Conservation (phyloP, 2,888 invertebrate species). For the Tenthredo distinguenda region DNA sequence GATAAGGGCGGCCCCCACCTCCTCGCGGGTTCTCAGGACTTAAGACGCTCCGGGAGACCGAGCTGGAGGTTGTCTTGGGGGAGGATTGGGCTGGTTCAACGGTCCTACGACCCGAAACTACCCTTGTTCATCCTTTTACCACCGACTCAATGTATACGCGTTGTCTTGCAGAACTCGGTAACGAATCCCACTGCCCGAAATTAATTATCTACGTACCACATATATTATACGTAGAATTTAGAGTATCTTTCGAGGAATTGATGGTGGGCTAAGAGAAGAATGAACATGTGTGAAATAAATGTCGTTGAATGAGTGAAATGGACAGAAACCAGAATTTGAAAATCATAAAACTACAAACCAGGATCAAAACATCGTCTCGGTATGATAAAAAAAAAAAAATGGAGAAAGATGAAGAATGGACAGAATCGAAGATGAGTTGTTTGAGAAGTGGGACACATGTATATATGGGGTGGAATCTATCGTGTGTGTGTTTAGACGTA, state of each 20-base stretch:
- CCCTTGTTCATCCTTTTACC: conserved; percentile 29
- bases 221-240: neutral
- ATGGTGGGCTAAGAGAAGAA: neutral
- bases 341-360: too few species aligned
- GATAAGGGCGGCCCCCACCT: conserved; percentile 69
- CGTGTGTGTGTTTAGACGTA: neutral
- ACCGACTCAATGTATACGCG: conserved; percentile 1
- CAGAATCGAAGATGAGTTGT: neutral
- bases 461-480: neutral
- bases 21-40: conserved; percentile 47
- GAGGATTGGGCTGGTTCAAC: conserved; percentile 8
- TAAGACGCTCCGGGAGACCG: conserved; percentile 45
- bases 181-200: neutral
- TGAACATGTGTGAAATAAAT: neutral
- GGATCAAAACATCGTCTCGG: neutral
- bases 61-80: conserved; percentile 23
- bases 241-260: neutral
- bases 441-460: neutral
- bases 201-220: neutral
- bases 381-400: neutral
- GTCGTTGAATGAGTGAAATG: neutral
- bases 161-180: neutral
- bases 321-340: neutral
- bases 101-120: conserved; percentile 36
- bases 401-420: neutral